Evolutionary conservation across 2,797 vertebrate species (phyloP).

Genomic region (Discoglossus pictus): DNA sequence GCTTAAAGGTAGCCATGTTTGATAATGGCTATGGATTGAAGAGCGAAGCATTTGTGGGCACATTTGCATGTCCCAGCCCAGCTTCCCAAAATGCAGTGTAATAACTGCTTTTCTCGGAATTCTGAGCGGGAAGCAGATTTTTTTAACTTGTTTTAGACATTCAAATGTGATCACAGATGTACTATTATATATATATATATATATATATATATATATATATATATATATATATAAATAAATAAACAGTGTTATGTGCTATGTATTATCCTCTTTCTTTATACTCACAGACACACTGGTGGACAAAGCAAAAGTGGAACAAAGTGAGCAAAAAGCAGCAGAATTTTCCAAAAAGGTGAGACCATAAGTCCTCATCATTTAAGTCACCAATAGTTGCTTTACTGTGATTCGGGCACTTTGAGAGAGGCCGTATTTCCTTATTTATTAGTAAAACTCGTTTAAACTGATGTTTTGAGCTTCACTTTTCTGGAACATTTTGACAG

Average conservation of each 20-base stretch:
- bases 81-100: too few relatives aligned
- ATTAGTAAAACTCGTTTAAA: too few relatives aligned
- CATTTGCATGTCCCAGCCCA: too few relatives aligned
- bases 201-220: too few relatives aligned
- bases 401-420: conserved; percentile 55
- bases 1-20: too few relatives aligned
- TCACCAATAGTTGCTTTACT: conserved; percentile 60
- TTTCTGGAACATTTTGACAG: conserved; percentile 74
- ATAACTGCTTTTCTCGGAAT: too few relatives aligned
- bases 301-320: conserved; percentile 95
- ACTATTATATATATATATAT: too few relatives aligned
- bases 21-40: too few relatives aligned
- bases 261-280: conserved; percentile 33
- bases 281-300: conserved; percentile 90
- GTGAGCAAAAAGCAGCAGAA: conserved; percentile 90
- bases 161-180: too few relatives aligned
- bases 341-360: conserved; percentile 93
- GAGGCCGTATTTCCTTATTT: conserved; percentile 63
- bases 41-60: too few relatives aligned
- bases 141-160: too few relatives aligned
- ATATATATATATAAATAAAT: neutral
- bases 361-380: conserved; percentile 47
- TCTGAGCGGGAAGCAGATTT: too few relatives aligned
- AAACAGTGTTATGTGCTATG: neutral
- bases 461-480: conserved; percentile 72